Evolutionary conservation across 23 tunicate genomes (phyloP), one percentile per base, ranked within the genome.

Genomic region (Halocynthia roretzi): DNA sequence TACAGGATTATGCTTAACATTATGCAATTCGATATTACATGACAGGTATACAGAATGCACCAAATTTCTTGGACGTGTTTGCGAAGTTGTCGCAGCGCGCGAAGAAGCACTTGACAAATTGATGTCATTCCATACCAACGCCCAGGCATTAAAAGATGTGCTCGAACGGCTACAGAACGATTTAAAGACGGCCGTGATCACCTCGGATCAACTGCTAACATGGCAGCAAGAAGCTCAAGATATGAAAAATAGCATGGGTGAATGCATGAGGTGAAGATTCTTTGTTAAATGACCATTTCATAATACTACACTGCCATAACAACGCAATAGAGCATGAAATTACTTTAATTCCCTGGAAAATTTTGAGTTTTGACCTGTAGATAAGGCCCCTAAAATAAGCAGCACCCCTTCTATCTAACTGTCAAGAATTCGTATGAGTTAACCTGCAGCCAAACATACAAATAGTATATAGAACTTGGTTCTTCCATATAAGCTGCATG

Each of bases 21-120:
- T 31, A 31, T 31, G 4, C 44, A 4, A 0, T 31, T 31, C 4
- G 2, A 31, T 31, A 48, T 50, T 14, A 12, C 12, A 10, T 75
- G 65, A 11, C 80, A 92, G 98, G 68, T 92, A 92, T 80, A 92
- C 92, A 10, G 98, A 92, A 76, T 92, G 98, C 70, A 92, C 98
- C 0, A 92, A 92, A 57, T 92, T 86, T 68, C 76, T 92, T 5
- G 84, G 92, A 48, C 80, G 87, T 55, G 92, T 92, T n/a, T 92
- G 98, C 71, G 93, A 92, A 61, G 73, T 92, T 40, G 92, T 92
- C 15, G 74, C 85, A 10, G 81, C 87, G 2, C 56, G 98, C 53
- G 98, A 92, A 68, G 92, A 86, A 0, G 98, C 98, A 7, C 83
- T 92, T 5, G 93, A 86, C 8, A 63, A 68, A 21, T 71, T 92